Evolutionary conservation across 2,113 vertebrate genomes (phyloP), one percentile per base, ranked within the genome.

Genomic region (Columba livia): DNA sequence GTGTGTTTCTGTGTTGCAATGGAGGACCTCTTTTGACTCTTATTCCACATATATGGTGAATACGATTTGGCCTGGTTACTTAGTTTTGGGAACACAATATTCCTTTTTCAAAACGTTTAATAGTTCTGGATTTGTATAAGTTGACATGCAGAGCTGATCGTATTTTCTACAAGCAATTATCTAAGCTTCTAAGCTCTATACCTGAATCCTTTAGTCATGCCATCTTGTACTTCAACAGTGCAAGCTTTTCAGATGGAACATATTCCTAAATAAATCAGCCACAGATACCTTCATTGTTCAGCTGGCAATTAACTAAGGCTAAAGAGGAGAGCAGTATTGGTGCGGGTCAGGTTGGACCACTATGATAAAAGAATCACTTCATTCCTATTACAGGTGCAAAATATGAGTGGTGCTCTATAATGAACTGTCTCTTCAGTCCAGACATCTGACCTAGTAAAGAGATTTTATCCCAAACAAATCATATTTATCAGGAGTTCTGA

Each of bases 391-490:
- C 77, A 47, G 36, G 51, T 60, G 44, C 75, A 78, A 92, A 96
- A 95, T 88, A 77, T 62, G 67, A 95, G 54, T 70, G 84, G 77
- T 89, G 58, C 42, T 89, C 29, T 77, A 8, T 70, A 92, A 90
- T 82, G 60, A 90, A 90, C 85, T 86, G 57, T 92, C 80, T 93
- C 65, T 96, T 95, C 94, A 92, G 36, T 81, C 31, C 77, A 94
- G 85, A 85, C 54, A 85, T 60, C 81, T 95, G 78, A 81, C 90
- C 88, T 74, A 86, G 53, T 65, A 79, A 95, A 95, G 87, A 90
- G 92, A 75, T 94, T 95, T 96, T 93, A 64, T 93, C n/a, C 88
- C 17, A 23, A 79, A 77, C 79, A 96, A 93, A 71, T 92, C 32
- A 61, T 67, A 81, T 93, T 93, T 80, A 74, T 92, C 79, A 71